A percentile compares a stretch with the other conserved stretches of the same genome.
These are phyloP conservation scores for Corythoichthys haematopterus DNA, from an alignment of 2,113 vertebrate genomes.

Conservation along the genomic window DNA sequence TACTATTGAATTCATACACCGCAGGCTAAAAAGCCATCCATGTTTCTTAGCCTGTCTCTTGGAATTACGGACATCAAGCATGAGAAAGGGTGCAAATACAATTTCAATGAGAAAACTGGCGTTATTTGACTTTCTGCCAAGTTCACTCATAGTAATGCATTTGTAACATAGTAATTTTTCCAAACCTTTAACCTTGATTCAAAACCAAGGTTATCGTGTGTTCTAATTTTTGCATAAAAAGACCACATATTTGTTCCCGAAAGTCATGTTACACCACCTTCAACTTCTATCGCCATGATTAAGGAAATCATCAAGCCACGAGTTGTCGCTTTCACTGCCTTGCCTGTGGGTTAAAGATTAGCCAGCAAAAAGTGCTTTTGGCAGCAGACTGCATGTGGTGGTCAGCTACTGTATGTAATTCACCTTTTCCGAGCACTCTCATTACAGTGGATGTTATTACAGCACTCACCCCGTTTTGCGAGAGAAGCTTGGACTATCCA, in stretches of 20 bases:
- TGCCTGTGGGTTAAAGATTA: neutral
- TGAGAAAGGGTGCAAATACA: neutral
- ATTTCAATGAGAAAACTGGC: neutral
- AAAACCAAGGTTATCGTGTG: neutral
- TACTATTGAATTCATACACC: slow-evolving; percentile 7
- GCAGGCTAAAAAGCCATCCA: neutral
- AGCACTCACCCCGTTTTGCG: neutral
- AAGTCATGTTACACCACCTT: neutral
- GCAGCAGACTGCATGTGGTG: neutral
- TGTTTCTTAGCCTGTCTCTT: neutral
- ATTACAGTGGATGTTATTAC: slow-evolving; percentile 1
- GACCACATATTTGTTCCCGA: neutral
- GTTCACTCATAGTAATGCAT: neutral
- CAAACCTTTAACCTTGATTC: neutral
- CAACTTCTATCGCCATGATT: neutral
- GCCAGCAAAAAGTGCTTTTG: slow-evolving; percentile 2
- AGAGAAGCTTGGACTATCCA: slow-evolving; percentile 52
- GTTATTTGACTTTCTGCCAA: neutral
- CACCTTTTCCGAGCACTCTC: slow-evolving; percentile 1
- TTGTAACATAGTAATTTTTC: neutral
- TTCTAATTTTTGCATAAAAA: neutral
- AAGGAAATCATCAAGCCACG: neutral
- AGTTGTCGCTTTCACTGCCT: neutral
- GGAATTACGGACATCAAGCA: neutral
- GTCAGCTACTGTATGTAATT: neutral